phyloP scores from a whole-genome alignment of 2,797 vertebrate species.

The Sarcophilus harrisii region DNA sequence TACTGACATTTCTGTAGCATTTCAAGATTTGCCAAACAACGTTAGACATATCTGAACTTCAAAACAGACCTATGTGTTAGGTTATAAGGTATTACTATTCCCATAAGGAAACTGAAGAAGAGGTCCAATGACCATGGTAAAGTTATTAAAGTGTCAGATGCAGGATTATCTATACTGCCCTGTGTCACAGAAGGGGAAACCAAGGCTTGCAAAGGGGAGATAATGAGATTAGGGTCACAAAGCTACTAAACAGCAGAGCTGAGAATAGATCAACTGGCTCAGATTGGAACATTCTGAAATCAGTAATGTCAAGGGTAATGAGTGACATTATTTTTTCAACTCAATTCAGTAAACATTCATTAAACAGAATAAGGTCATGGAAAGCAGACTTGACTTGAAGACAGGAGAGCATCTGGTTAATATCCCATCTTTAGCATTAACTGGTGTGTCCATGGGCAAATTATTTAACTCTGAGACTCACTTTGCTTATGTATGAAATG shows the following conservation, averaged over 20 bases:
- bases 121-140: not conserved
- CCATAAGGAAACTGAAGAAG: not conserved
- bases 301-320: not conserved
- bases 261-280: not conserved
- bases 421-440: not conserved
- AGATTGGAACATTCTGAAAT: not conserved
- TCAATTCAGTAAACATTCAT: not conserved
- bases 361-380: not conserved
- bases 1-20: not conserved
- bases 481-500: not conserved
- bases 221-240: not conserved
- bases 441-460: not conserved
- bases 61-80: not conserved
- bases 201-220: not conserved
- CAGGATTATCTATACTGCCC: not conserved
- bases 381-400: not conserved
- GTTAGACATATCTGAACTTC: not conserved
- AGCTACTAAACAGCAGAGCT: not conserved
- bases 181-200: not conserved
- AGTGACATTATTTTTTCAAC: not conserved
- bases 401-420: not conserved
- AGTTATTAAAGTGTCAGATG: not conserved
- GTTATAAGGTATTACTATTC: not conserved
- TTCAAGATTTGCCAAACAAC: not conserved
- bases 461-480: not conserved